phyloP scores from a whole-genome alignment of 2,113 vertebrate species.

The Gnathonemus longibarbis region DNA sequence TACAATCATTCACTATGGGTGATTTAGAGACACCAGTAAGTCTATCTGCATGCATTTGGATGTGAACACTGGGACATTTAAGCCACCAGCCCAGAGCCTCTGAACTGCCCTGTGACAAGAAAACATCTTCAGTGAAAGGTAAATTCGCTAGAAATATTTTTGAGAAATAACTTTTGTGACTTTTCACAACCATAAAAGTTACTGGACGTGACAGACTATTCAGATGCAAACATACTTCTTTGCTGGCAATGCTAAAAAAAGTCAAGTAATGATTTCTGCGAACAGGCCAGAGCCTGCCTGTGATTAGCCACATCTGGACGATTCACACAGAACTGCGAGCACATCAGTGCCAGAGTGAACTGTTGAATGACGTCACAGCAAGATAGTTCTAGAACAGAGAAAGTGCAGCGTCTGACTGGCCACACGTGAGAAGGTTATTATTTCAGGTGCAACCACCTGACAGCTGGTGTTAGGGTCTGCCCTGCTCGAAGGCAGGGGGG shows the following conservation, averaged over 20 bases:
- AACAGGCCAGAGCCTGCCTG: neutral
- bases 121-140: neutral
- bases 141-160: neutral
- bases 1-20: neutral
- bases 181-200: neutral
- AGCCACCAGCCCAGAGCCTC: neutral
- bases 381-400: neutral
- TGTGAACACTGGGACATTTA: neutral
- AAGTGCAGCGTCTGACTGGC: neutral
- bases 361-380: neutral
- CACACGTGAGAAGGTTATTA: neutral
- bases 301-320: neutral
- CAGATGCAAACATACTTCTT: neutral
- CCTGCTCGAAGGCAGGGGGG: neutral
- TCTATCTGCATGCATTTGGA: neutral
- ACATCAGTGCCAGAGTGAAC: neutral
- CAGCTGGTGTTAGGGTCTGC: neutral
- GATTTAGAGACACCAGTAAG: neutral
- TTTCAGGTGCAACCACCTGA: conserved; percentile 6
- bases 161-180: neutral
- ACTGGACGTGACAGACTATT: neutral
- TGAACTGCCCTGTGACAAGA: neutral
- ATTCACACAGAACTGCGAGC: neutral
- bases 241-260: neutral
- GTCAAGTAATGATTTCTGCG: neutral